Conservation (phyloP, 2,888 invertebrate species). For the Caenorhabditis sp. region DNA sequence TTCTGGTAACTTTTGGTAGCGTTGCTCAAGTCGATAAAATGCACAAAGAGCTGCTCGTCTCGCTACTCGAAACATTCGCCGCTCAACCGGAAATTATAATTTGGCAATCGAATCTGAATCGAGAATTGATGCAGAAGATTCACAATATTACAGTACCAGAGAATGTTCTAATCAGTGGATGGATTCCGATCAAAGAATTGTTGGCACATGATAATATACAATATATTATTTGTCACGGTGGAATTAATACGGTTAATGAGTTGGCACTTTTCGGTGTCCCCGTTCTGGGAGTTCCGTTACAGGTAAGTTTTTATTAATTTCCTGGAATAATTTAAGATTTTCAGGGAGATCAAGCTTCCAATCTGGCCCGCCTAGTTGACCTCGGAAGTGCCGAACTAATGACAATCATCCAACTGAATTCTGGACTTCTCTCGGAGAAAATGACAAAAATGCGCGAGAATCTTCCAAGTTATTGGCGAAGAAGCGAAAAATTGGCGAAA, state of each 20-base stretch:
- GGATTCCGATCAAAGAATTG: slow-evolving; percentile 50
- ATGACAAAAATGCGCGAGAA: slow-evolving; percentile 50
- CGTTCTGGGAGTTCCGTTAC: slow-evolving; percentile 47
- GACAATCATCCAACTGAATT: slow-evolving; percentile 52
- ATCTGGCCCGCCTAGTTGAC: slow-evolving; percentile 61
- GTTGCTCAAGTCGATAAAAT: slow-evolving; percentile 64
- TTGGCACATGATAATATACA: slow-evolving; percentile 64
- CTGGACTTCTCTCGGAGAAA: slow-evolving; percentile 44
- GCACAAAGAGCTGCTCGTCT: slow-evolving; percentile 45
- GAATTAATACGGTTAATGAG: slow-evolving; percentile 67
- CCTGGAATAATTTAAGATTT: slow-evolving; percentile 5
- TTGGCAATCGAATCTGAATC: slow-evolving; percentile 62
- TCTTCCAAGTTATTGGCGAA: slow-evolving; percentile 40
- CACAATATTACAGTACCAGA: slow-evolving; percentile 37
- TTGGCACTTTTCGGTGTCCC: slow-evolving; percentile 23
- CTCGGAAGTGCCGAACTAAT: slow-evolving; percentile 57
- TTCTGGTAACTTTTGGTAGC: slow-evolving; percentile 64
- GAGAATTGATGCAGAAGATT: slow-evolving; percentile 33
- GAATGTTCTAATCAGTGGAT: slow-evolving; percentile 54
- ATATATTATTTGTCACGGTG: slow-evolving; percentile 63
- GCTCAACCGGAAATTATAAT: slow-evolving; percentile 36
- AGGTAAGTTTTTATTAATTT: neutral
- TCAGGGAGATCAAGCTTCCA: slow-evolving; percentile 67
- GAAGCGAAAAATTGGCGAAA: slow-evolving; percentile 40
- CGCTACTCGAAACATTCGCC: slow-evolving; percentile 46